These are phyloP conservation scores for Lepus americanus DNA, from an alignment of 2,113 vertebrate genomes.

Conservation along the genomic window DNA sequence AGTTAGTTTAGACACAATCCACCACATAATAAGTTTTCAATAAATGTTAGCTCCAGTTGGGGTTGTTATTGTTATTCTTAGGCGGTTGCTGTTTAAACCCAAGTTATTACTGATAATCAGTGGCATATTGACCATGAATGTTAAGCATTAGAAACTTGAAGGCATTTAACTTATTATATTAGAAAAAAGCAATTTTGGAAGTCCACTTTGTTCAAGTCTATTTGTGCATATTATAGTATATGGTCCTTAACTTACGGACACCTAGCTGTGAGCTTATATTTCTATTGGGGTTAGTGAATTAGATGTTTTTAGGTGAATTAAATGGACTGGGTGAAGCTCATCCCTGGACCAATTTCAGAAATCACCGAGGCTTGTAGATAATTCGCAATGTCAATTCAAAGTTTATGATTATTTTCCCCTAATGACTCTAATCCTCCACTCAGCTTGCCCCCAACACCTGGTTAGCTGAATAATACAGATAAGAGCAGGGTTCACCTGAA, in stretches of 20 bases:
- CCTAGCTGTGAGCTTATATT: slow-evolving; percentile 56
- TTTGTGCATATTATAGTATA: slow-evolving; percentile 19
- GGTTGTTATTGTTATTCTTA: neutral
- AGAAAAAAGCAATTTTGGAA: neutral
- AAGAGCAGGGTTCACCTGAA: neutral
- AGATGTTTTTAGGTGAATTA: slow-evolving; percentile 57
- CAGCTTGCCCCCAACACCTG: neutral
- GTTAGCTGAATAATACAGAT: slow-evolving; percentile 39
- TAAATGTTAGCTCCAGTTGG: neutral
- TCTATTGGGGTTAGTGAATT: slow-evolving; percentile 55
- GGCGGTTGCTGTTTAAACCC: neutral
- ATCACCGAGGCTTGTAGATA: slow-evolving; percentile 57
- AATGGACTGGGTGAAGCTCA: neutral
- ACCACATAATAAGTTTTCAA: neutral
- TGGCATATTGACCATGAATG: neutral
- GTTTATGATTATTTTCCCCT: slow-evolving; percentile 46
- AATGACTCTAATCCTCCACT: neutral
- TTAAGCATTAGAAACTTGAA: slow-evolving; percentile 35
- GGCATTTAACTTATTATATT: slow-evolving; percentile 44
- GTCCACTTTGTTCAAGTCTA: slow-evolving; percentile 49
- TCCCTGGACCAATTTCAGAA: slow-evolving; percentile 42
- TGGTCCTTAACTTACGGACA: slow-evolving; percentile 44
- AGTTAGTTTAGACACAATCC: slow-evolving; percentile 1
- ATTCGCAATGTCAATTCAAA: slow-evolving; percentile 55
- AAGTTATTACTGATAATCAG: neutral